Base-by-base conservation (phyloP, 2,888 invertebrate species). In the Dichetophora obliterata region DNA sequence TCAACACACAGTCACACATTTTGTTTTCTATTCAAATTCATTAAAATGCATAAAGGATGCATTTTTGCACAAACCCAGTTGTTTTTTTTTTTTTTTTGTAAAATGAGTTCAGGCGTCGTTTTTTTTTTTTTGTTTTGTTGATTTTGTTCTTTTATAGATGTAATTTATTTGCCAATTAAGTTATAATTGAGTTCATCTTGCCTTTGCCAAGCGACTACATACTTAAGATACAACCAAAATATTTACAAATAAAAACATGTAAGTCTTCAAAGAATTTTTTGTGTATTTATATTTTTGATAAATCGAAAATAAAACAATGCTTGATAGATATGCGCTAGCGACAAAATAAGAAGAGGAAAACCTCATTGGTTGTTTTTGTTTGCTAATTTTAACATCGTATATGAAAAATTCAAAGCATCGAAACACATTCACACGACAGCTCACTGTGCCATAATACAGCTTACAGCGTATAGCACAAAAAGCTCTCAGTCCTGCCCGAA, bases 401-500 rank as follows among this genome's bases (percentile, higher is more conserved):
- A 57, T 57, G 43, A 57, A 37, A 11, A 34, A 65, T 65, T 34
- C n/a, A 34, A 66, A 43, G 22, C 37, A 66, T 63, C n/a, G 9
- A n/a, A 63, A 9, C 34, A 66, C 19, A 5, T 54, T 43, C 43
- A 19, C 31, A 16, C 37, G 43, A 66, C 48, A 22, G 34, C 19
- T n/a, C 63, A 27, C 57, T 37, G 37, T 37, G 37, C 37, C 37
- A 37, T 31, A 31, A 31, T 31, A 48, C 43, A 68, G 69, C 65
- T 72, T 57, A 75, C 57, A 27, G 70, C n/a, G 57, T 75, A 63
- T 59, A 54, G 50, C 69, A 73, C 61, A 75, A 79, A 82, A 86
- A 85, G 86, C 87, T 87, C 81, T 87, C 85, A 88, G 88, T 88
- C 86, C 87, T 87, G 85, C 84, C 85, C 86, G 86, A 87, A 86